Conservation (phyloP, 2,113 vertebrate species). For the Hylia prasina region DNA sequence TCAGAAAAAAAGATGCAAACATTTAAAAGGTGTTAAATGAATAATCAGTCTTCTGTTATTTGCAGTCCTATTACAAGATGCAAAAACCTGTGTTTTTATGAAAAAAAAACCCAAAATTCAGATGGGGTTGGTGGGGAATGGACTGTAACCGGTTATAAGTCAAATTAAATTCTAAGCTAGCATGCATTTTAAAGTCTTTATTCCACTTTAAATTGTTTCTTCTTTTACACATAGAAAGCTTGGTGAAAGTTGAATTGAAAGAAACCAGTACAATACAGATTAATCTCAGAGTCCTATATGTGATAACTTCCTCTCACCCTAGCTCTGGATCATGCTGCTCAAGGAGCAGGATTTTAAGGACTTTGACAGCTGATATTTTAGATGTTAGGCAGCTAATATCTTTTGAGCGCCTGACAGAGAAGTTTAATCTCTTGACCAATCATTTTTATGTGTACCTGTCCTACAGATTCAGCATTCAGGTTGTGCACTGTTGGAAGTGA, state of each 20-base stretch:
- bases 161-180: not conserved
- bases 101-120: not conserved
- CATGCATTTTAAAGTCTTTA: not conserved
- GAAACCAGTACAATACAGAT: not conserved
- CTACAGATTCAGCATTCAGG: conserved; percentile 9
- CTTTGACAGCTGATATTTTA: conserved; percentile 49
- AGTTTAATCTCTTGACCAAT: conserved; percentile 46
- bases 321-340: not conserved
- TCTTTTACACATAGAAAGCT: not conserved
- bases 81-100: not conserved
- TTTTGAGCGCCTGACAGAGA: conserved; percentile 45
- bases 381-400: conserved; percentile 27
- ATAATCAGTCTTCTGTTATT: not conserved
- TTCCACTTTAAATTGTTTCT: conserved; percentile 25
- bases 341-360: conserved; percentile 49
- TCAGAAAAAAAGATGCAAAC: not conserved
- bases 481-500: not conserved
- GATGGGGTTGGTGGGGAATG: not conserved
- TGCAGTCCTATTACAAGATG: not conserved
- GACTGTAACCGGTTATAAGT: not conserved
- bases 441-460: conserved; percentile 28
- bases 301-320: not conserved
- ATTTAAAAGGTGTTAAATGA: not conserved
- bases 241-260: not conserved
- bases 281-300: not conserved